These are phyloP conservation scores for Entomobrya multifasciata DNA, from an alignment of 2,888 invertebrate species.

Conservation along the genomic window DNA sequence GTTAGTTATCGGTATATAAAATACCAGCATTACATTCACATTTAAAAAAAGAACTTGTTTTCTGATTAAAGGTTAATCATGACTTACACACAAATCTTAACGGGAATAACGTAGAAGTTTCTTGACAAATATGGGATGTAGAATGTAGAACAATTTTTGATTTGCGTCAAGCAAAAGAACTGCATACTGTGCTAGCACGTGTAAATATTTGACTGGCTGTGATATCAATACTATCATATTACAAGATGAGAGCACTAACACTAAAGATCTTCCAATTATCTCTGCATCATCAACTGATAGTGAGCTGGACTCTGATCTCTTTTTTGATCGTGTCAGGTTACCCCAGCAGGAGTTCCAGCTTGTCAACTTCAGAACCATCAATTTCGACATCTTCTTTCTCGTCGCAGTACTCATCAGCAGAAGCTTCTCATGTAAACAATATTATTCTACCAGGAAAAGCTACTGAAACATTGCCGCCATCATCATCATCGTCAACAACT, in stretches of 20 bases:
- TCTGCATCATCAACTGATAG: slow-evolving; percentile 23
- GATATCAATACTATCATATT: background rate
- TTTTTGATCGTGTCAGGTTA: slow-evolving; percentile 63
- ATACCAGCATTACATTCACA: no score
- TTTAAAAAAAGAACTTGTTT: no score
- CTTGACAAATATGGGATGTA: background rate
- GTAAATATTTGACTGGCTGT: background rate
- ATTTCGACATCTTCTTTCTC: background rate
- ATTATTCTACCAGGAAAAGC: background rate
- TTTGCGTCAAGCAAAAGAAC: background rate
- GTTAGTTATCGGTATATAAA: background rate
- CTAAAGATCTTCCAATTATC: slow-evolving; percentile 26
- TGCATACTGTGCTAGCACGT: no score
- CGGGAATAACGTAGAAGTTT: slow-evolving; percentile 36
- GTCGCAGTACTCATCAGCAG: background rate
- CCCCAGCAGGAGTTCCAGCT: slow-evolving; percentile 64
- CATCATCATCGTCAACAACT: slow-evolving; percentile 20
- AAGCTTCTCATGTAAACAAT: background rate
- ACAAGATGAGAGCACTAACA: slow-evolving; percentile 31
- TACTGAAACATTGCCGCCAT: slow-evolving; percentile 20
- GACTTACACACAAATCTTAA: slow-evolving; percentile 30
- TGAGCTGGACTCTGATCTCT: slow-evolving; percentile 36
- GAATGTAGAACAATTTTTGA: background rate
- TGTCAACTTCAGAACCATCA: slow-evolving; percentile 54
- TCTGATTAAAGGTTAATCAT: no score